Base-by-base conservation (phyloP, 1,140 invertebrate genomes). In the Brachionus plicatilis region DNA sequence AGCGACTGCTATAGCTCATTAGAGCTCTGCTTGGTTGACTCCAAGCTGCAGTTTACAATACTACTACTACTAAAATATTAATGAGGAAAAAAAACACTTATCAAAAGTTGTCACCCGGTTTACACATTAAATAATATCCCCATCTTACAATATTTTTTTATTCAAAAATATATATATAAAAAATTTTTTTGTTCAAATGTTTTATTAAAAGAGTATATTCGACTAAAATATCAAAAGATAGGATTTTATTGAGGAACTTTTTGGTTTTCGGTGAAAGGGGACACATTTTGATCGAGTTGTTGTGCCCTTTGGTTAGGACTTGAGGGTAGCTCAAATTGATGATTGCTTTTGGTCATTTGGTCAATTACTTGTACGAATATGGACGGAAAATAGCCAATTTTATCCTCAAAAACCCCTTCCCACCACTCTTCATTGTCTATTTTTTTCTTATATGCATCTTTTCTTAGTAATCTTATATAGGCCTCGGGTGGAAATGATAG, bases 371-470 rank as follows among this genome's bases (percentile, higher is more conserved):
- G 37, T 5, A 82, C 79, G 14, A 82, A 82, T 14, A 82, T 68
- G 24, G 53, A 65, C 53, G 79, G 79, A 68, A 82, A 82, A 68
- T 37, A 82, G 12, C 79, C 79, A 45, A 82, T 65, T 60, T 68
- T 60, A 27, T 82, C 79, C n/a, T 82, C 53, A 47, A 56, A 82
- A 33, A 82, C 79, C 7, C 79, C 79, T 82, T 82, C 79, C 53
- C 53, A 82, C 79, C 79, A 82, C 27, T 82, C 79, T 82, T 82
- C 53, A 24, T 65, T 65, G 33, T 82, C 79, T 37, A 60, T 68
- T 82, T 60, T 60, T 29, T 65, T 60, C n/a, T 68, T 82, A 11
- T 60, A 14, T 1, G 12, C 12, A 33, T 82, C 14, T 17, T 60
- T 82, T 3, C 79, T 20, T 6, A 82, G 37, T 12, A 82, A 17